phyloP scores from a whole-genome alignment of 2,888 invertebrate genomes.

The Cordilura impudica region DNA sequence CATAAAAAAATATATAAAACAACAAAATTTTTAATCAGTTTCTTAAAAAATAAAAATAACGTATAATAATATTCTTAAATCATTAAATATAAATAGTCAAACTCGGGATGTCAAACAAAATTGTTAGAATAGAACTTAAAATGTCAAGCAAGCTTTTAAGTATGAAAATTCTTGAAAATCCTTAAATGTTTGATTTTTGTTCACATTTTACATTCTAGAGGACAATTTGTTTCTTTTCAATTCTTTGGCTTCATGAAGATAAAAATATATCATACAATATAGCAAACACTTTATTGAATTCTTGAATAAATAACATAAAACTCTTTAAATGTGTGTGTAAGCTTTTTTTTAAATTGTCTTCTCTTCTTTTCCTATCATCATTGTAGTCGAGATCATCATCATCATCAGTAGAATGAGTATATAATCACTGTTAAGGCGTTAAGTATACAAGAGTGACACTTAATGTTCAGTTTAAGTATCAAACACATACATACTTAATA shows the following conservation, averaged over 20 bases:
- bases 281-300: slow-evolving; percentile 42
- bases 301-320: slow-evolving; percentile 47
- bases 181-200: neutral
- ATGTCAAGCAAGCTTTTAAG: neutral
- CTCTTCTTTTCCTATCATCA: neutral
- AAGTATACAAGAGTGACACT: slow-evolving; percentile 63
- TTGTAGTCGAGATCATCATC: neutral
- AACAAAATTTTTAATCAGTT: neutral
- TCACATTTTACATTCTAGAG: neutral
- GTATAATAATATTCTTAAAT: no score
- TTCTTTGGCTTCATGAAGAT: neutral
- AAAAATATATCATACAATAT: neutral
- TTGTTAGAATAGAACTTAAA: neutral
- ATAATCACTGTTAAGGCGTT: slow-evolving; percentile 63
- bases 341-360: slow-evolving; percentile 23
- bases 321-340: slow-evolving; percentile 33
- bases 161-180: neutral
- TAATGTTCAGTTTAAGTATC: slow-evolving; percentile 63
- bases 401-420: slow-evolving; percentile 47
- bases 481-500: slow-evolving; percentile 46
- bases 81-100: no score
- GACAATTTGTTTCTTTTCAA: no score
- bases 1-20: neutral
- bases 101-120: no score
- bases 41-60: neutral